Evolutionary conservation across 53 echinoderm and acorn worm species (phyloP).

Genomic region (Stichopus horrens): DNA sequence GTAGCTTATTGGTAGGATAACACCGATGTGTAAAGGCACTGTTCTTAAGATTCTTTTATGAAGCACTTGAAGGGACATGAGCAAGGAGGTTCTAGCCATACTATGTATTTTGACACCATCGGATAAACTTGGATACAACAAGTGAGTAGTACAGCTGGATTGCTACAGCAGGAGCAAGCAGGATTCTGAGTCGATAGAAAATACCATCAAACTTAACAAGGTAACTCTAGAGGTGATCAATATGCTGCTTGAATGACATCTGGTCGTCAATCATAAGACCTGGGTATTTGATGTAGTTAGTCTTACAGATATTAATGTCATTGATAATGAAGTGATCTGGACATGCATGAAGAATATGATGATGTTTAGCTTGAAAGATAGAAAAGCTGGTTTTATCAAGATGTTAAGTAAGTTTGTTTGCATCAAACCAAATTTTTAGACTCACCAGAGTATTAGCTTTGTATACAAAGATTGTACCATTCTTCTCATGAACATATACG

Average conservation of each 20-base stretch:
- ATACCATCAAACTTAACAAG: background rate
- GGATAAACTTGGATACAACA: background rate
- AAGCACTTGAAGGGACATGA: background rate
- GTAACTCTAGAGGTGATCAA: background rate
- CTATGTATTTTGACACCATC: background rate
- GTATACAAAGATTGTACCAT: too few relatives aligned
- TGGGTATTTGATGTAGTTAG: background rate
- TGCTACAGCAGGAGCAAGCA: too few relatives aligned
- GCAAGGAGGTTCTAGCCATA: background rate
- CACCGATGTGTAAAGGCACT: background rate
- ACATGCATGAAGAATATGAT: too few relatives aligned
- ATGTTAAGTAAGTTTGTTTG: too few relatives aligned
- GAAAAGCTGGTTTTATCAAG: too few relatives aligned
- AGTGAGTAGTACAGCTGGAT: background rate
- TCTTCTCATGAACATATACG: too few relatives aligned
- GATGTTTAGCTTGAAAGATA: too few relatives aligned
- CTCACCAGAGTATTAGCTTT: too few relatives aligned
- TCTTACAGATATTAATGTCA: background rate
- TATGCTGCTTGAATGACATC: background rate
- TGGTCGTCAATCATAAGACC: background rate
- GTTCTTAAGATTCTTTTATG: background rate
- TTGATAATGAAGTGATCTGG: too few relatives aligned
- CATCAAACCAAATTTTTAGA: too few relatives aligned
- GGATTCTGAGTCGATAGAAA: too few relatives aligned
- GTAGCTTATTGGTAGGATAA: background rate